phyloP scores from a whole-genome alignment of 2,797 vertebrate genomes.

The Oryzias dopingdopingensis region DNA sequence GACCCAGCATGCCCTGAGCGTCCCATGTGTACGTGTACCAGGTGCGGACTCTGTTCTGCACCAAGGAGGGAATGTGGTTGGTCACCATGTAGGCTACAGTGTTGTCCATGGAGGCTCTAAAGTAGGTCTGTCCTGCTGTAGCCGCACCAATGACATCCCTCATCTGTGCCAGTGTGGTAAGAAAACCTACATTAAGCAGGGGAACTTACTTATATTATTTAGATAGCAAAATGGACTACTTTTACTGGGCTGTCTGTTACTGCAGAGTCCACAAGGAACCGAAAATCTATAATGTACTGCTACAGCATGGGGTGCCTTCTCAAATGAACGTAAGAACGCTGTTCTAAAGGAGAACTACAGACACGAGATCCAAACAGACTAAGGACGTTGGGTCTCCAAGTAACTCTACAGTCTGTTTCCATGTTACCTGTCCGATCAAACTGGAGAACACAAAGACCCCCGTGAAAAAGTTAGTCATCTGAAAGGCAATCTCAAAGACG shows the following conservation, averaged over 20 bases:
- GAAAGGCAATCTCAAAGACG: constrained; percentile 89
- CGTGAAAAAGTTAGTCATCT: constrained; percentile 88
- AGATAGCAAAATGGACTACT: not conserved
- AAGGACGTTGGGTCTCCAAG: constrained; percentile 2
- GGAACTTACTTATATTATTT: not conserved
- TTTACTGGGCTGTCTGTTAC: constrained; percentile 1
- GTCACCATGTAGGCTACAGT: constrained; percentile 88
- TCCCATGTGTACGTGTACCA: constrained; percentile 97
- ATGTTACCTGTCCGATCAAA: constrained; percentile 76
- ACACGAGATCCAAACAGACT: not conserved
- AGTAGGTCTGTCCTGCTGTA: constrained; percentile 88
- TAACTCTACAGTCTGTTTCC: constrained; percentile 22
- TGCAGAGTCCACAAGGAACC: constrained; percentile 41
- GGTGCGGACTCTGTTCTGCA: constrained; percentile 87
- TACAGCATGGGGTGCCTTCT: too few relatives aligned
- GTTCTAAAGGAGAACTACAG: too few relatives aligned
- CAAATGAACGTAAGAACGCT: too few relatives aligned
- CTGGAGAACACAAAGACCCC: constrained; percentile 95
- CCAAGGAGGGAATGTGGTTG: constrained; percentile 79
- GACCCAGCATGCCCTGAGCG: constrained; percentile 94
- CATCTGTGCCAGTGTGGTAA: constrained; percentile 78
- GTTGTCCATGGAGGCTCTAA: constrained; percentile 83
- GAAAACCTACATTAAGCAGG: not conserved
- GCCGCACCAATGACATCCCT: constrained; percentile 93
- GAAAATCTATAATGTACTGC: not conserved